Evolutionary conservation across 2,888 invertebrate species (phyloP).

Genomic region (Artemia sp.): DNA sequence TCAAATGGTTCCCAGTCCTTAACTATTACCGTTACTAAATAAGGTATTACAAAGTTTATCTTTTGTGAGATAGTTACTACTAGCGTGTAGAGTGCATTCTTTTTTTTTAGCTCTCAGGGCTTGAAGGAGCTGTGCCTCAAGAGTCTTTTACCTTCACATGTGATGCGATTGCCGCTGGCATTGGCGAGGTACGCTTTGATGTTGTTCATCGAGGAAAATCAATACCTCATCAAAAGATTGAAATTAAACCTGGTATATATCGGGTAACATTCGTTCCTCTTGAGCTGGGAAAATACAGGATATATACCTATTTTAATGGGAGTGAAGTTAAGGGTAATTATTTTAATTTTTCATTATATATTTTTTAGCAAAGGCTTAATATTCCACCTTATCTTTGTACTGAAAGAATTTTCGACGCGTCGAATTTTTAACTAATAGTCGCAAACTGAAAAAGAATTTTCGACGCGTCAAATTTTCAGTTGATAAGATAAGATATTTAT

Average conservation of each 20-base stretch:
- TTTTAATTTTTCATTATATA: too few species aligned
- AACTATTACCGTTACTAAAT: too few species aligned
- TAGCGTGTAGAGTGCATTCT: slow-evolving; percentile 28
- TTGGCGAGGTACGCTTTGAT: slow-evolving; percentile 71
- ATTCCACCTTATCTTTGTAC: too few species aligned
- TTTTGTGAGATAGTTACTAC: not conserved
- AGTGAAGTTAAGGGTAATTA: slow-evolving; percentile 53
- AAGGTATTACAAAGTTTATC: not conserved
- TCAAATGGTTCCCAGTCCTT: too few species aligned
- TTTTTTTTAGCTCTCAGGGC: slow-evolving; percentile 41
- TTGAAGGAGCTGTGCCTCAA: slow-evolving; percentile 58
- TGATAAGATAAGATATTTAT: too few species aligned
- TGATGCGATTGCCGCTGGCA: slow-evolving; percentile 56
- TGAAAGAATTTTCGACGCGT: too few species aligned
- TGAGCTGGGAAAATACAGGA: slow-evolving; percentile 45
- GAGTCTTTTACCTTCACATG: slow-evolving; percentile 69
- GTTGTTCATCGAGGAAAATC: slow-evolving; percentile 75
- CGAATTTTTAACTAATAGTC: too few species aligned
- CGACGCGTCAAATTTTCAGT: too few species aligned
- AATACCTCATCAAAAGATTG: slow-evolving; percentile 61
- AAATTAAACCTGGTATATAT: slow-evolving; percentile 46
- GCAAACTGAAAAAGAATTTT: too few species aligned
- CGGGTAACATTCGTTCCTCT: slow-evolving; percentile 40
- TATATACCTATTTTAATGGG: slow-evolving; percentile 87
- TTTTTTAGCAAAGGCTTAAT: too few species aligned